These are phyloP conservation scores for Zophobas atratus DNA, from an alignment of 1,140 invertebrate genomes.

Conservation along the genomic window DNA sequence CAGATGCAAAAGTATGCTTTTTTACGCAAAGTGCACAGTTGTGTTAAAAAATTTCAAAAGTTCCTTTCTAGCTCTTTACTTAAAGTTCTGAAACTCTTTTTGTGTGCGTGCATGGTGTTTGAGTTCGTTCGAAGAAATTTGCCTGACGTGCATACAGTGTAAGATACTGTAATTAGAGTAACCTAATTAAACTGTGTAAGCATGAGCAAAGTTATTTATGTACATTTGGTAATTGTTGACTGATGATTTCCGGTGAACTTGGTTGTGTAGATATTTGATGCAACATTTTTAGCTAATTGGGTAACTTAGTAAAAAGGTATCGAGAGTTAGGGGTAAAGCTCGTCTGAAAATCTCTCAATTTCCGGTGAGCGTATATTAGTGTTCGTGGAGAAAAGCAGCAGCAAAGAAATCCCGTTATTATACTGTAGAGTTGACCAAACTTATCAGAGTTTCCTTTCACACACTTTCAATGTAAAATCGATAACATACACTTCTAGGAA, in stretches of 20 bases:
- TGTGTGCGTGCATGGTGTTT: too few relatives aligned
- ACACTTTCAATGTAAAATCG: not conserved
- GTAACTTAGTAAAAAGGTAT: conserved; percentile 17
- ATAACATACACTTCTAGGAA: not conserved
- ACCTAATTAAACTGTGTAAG: not conserved
- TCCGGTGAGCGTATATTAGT: conserved; percentile 22
- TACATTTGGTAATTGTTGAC: not conserved
- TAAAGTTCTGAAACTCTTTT: too few relatives aligned
- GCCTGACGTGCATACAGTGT: too few relatives aligned
- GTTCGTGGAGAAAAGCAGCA: conserved; percentile 19
- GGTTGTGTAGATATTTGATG: conserved; percentile 8
- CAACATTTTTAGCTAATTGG: conserved; percentile 25
- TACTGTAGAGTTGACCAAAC: conserved; percentile 14
- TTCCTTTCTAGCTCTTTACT: too few relatives aligned
- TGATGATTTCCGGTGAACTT: not conserved
- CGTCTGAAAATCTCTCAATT: conserved; percentile 31
- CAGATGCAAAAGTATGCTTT: too few relatives aligned
- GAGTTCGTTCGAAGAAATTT: too few relatives aligned
- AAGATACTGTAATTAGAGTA: too few relatives aligned
- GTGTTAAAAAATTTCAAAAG: too few relatives aligned
- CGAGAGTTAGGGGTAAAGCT: conserved; percentile 10
- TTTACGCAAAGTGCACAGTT: too few relatives aligned
- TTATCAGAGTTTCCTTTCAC: conserved; percentile 16
- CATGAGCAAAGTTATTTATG: not conserved
- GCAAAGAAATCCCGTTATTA: conserved; percentile 20